Conservation (phyloP, 2,888 invertebrate species). For the Sphaeridia pumilis region DNA sequence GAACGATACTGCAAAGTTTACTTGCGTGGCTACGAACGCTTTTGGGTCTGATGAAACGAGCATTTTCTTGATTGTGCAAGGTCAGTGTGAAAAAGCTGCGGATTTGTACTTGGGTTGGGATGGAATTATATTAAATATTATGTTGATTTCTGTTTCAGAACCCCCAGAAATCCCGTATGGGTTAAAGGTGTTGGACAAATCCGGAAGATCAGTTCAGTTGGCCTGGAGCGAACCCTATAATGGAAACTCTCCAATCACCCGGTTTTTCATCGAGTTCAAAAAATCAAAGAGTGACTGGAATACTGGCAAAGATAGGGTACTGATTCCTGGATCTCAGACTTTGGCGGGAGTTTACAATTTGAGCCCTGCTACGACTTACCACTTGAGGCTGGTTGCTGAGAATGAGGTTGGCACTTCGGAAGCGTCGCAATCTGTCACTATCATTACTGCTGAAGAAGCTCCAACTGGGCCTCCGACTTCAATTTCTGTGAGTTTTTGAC, state of each 20-base stretch:
- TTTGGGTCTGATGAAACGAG: constrained; percentile 91
- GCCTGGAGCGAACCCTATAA: constrained; percentile 88
- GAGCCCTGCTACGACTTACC: constrained; percentile 82
- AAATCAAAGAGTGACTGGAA: constrained; percentile 59
- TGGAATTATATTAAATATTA: no score
- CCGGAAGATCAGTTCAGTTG: constrained; percentile 75
- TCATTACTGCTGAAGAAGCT: constrained; percentile 84
- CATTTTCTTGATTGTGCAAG: constrained; percentile 88
- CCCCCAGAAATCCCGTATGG: constrained; percentile 82
- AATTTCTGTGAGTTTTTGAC: constrained; percentile 17
- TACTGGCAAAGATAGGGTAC: constrained; percentile 70
- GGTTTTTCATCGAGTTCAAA: constrained; percentile 83
- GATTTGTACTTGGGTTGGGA: no score
- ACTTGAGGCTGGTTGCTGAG: constrained; percentile 82
- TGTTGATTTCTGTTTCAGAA: constrained; percentile 49
- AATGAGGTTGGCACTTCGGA: constrained; percentile 88
- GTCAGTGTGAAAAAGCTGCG: constrained; percentile 43
- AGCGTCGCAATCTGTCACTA: constrained; percentile 82
- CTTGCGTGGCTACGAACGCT: constrained; percentile 84
- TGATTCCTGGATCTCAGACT: constrained; percentile 78
- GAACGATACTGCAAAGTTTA: constrained; percentile 76
- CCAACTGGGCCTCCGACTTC: constrained; percentile 37
- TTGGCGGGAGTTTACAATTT: constrained; percentile 81
- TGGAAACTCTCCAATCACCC: constrained; percentile 78
- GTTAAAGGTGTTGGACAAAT: constrained; percentile 75